Evolutionary conservation across 1,140 invertebrate genomes (phyloP), one percentile per base, ranked within the genome.

Genomic region (Forficula auricularia): DNA sequence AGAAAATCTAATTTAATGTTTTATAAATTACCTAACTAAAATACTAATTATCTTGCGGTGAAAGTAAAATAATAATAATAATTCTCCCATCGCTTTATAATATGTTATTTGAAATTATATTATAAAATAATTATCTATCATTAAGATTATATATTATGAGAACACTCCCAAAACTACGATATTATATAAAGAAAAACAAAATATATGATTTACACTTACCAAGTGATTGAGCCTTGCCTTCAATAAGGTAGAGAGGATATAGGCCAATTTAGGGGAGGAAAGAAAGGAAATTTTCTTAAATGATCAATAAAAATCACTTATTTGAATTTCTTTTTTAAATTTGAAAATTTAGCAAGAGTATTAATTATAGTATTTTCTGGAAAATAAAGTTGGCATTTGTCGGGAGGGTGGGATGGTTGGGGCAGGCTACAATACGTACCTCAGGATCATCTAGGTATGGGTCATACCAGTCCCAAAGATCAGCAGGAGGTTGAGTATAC

Each of bases 401-500:
- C 12, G 22, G n/a, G 9, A 14, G 22, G 22, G 16, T 19, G 38
- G 27, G 15, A 20, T 18, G 32, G 40, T 41, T 33, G 14, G 16
- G 34, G 22, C 22, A 27, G 22, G 22, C 22, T 27, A 27, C 22
- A 30, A 35, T 63, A 61, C 59, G 51, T 70, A 80, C 76, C 72
- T 96, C 90, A 54, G 88, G 79, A 64, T 97, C 91, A 57, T 94
- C 88, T 45, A 99, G 66, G 65, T 97, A 98, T 12, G 84, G 77
- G 56, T 86, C 87, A 63, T 88, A 97, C 96, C 96, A 99, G 54
- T 85, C 81, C 70, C 91, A 94, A 40, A 98, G 65, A 60, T 96
- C 88, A 33, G 75, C 74, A 3, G 96, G 95, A 19, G 90, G 91
- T 60, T 98, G 90, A 10, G 90, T 96, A 59, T 91, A 99, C 57